These are phyloP conservation scores for Cheumatopsyche charites DNA, from an alignment of 1,140 invertebrate species.

Conservation along the genomic window DNA sequence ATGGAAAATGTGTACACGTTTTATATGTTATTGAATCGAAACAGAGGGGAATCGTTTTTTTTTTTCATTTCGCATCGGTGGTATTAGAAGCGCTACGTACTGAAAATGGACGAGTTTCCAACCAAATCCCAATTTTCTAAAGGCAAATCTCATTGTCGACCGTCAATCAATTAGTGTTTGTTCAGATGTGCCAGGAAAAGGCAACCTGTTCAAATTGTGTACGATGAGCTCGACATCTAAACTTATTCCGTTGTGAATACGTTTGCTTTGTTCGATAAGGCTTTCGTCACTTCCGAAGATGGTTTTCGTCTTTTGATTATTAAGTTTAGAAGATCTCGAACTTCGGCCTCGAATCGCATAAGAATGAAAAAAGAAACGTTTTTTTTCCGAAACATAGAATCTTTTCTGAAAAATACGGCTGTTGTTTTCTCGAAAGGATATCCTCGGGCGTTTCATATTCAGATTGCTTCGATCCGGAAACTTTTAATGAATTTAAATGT, in stretches of 20 bases:
- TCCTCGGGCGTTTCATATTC: constrained; percentile 2
- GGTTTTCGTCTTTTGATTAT: constrained; percentile 1
- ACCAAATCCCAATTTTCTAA: neutral
- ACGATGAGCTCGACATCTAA: neutral
- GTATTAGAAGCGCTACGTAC: neutral
- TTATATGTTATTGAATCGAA: too few relatives aligned
- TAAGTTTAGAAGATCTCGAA: constrained; percentile 10
- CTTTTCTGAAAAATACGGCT: neutral
- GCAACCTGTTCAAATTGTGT: neutral
- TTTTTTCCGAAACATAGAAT: neutral
- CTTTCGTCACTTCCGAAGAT: neutral
- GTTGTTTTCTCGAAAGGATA: neutral
- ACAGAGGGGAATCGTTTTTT: too few relatives aligned
- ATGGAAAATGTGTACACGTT: too few relatives aligned
- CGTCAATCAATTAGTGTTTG: constrained; percentile 29
- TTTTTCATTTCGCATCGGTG: too few relatives aligned
- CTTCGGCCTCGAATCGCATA: neutral
- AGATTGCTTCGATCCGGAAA: neutral
- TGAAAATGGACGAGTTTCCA: neutral
- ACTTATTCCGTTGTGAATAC: neutral
- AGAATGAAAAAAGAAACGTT: neutral
- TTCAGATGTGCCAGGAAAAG: constrained; percentile 2
- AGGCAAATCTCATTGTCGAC: constrained; percentile 18
- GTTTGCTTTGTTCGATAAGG: neutral
- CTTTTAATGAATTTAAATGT: constrained; percentile 8